Evolutionary conservation across 2,113 vertebrate species (phyloP).

Genomic region (Upupa epops): DNA sequence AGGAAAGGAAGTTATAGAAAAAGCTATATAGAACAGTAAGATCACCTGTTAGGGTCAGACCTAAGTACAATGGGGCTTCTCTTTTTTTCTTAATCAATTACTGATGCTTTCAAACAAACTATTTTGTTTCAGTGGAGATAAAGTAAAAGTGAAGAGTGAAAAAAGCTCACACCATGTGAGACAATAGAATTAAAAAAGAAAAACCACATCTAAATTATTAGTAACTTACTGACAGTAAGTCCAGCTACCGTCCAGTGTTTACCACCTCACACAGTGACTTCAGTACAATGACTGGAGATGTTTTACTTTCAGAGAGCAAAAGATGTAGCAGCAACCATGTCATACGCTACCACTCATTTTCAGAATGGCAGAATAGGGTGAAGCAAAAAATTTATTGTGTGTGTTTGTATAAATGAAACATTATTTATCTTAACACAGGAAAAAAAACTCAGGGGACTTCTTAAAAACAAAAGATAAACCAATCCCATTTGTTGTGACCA

Average conservation of each 20-base stretch:
- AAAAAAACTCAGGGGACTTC: neutral
- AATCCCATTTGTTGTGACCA: neutral
- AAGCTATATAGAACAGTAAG: neutral
- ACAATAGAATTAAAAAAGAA: neutral
- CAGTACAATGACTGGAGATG: neutral
- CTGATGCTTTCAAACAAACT: neutral
- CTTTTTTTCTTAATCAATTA: neutral
- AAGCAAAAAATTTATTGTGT: constrained; percentile 12
- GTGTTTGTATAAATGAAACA: constrained; percentile 4
- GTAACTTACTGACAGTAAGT: neutral
- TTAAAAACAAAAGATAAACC: neutral
- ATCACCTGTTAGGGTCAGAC: neutral
- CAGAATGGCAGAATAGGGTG: neutral
- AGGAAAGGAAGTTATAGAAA: neutral
- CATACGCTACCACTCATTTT: neutral
- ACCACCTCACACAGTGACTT: neutral
- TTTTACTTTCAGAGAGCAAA: constrained; percentile 17
- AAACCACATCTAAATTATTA: neutral
- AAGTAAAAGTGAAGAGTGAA: neutral
- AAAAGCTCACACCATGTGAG: neutral
- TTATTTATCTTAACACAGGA: neutral
- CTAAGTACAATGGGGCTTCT: neutral
- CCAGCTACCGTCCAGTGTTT: neutral
- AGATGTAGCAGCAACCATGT: neutral
- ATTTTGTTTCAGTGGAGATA: neutral